phyloP scores from a whole-genome alignment of 1,140 invertebrate species.

The Bombus difficillimus region DNA sequence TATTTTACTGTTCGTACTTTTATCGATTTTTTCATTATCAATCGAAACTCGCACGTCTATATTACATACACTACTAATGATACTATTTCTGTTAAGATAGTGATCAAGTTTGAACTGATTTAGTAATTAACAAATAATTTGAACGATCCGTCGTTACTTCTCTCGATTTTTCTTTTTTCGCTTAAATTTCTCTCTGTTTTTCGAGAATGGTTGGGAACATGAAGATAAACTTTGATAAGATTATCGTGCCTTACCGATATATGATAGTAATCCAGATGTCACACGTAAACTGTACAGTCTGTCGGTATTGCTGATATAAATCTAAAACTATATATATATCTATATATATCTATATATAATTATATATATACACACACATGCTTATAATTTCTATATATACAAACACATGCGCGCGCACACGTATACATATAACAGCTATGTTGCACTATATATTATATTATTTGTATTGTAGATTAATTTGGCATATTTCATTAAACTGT shows the following conservation, averaged over 20 bases:
- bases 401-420: neutral
- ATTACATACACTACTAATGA: neutral
- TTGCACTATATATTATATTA: conserved; percentile 61
- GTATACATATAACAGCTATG: neutral
- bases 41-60: neutral
- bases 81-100: neutral
- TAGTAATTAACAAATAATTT: neutral
- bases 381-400: neutral
- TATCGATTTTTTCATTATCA: neutral
- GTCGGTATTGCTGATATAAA: neutral
- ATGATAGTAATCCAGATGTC: conserved; percentile 7
- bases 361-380: neutral
- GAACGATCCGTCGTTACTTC: no score
- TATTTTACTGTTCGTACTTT: neutral
- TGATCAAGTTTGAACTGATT: neutral
- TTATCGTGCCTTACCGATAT: conserved; percentile 55
- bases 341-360: no score
- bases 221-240: conserved; percentile 76
- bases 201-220: conserved; percentile 7
- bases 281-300: neutral
- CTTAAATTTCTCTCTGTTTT: neutral
- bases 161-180: neutral
- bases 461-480: conserved; percentile 48
- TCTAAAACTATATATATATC: neutral
- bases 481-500: conserved; percentile 41